Conservation (phyloP, 1,140 invertebrate genomes). For the Ceratosolen fusciceps region DNA sequence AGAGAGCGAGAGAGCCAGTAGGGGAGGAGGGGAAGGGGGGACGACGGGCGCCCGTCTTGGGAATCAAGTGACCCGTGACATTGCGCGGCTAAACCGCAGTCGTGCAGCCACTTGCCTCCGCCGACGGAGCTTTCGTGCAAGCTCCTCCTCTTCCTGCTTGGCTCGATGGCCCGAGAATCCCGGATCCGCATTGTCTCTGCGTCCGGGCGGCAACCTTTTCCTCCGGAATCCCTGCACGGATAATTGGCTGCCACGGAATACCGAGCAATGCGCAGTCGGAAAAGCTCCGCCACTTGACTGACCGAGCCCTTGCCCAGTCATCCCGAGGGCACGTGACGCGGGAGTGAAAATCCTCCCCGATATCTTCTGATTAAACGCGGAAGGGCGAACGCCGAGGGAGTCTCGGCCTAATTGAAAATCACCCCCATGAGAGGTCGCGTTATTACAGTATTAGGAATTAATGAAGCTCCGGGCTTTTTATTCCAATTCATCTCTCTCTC, state of each 20-base stretch:
- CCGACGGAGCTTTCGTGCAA: slow-evolving; percentile 1
- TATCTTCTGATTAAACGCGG: not conserved
- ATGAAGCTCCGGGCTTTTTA: not conserved
- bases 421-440: not conserved
- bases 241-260: not conserved
- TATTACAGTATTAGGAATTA: slow-evolving; percentile 7
- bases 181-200: not conserved
- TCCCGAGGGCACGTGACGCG: not conserved
- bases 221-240: not conserved
- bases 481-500: not conserved
- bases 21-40: not conserved
- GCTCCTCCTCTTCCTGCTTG: not conserved
- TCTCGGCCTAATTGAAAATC: not conserved
- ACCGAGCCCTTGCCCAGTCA: slow-evolving; percentile 1
- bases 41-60: slow-evolving; percentile 15
- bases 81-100: slow-evolving; percentile 47
- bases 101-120: slow-evolving; percentile 9
- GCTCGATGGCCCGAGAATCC: not conserved
- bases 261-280: too few species aligned
- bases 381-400: not conserved
- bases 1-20: not conserved
- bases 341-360: not conserved
- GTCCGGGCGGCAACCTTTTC: not conserved
- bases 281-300: slow-evolving; percentile 7
- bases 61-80: slow-evolving; percentile 54